Conservation (phyloP, 2,113 vertebrate species). For the Leptocoma aspasia region DNA sequence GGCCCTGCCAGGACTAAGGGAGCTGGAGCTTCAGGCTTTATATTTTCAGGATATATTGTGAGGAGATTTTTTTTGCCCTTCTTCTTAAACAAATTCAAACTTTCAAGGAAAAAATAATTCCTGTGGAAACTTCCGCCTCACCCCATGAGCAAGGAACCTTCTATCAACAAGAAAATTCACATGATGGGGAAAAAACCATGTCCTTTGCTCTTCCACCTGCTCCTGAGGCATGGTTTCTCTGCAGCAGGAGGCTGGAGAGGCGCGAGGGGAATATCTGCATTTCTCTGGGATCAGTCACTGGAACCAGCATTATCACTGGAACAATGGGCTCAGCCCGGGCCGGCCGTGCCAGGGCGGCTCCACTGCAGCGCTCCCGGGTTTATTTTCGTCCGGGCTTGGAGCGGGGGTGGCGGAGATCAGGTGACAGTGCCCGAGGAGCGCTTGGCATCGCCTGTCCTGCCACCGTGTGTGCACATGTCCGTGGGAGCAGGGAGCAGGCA, state of each 20-base stretch:
- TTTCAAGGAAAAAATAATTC: neutral
- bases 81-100: neutral
- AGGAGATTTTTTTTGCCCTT: neutral
- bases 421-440: neutral
- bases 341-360: neutral
- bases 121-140: neutral
- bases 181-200: accelerated
- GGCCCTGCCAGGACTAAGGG: neutral
- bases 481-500: neutral
- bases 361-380: neutral
- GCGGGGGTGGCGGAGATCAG: neutral
- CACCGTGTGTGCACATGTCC: neutral
- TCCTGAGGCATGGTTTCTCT: neutral
- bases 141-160: neutral
- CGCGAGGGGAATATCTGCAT: neutral
- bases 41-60: neutral
- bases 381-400: constrained; percentile 25
- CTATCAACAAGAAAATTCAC: neutral
- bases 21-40: neutral
- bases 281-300: neutral
- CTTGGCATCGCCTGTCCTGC: neutral
- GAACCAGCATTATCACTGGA: neutral
- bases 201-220: neutral
- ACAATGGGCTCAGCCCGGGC: neutral
- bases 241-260: neutral